A percentile compares a stretch with the other conserved stretches of the same genome.
phyloP scores from a whole-genome alignment of 2,888 invertebrate species.

The Phaonia tiefii region DNA sequence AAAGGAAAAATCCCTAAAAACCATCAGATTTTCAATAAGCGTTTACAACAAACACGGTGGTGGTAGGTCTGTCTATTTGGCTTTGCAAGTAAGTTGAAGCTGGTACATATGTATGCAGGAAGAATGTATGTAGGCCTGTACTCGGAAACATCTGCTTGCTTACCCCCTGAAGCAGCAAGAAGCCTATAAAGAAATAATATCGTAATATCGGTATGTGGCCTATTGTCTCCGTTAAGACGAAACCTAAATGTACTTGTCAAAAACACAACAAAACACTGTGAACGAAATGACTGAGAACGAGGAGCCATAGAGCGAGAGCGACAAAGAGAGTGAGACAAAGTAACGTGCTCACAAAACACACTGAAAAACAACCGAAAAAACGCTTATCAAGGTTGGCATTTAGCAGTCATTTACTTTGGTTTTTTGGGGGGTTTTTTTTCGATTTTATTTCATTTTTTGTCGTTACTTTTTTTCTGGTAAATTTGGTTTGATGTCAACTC shows the following conservation, averaged over 20 bases:
- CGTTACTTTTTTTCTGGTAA: neutral
- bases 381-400: slow-evolving; percentile 31
- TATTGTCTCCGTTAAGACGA: neutral
- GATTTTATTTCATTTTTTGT: neutral
- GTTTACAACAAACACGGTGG: slow-evolving; percentile 41
- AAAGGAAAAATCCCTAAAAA: neutral
- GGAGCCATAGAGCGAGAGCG: too few relatives aligned
- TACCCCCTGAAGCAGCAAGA: neutral
- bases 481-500: slow-evolving; percentile 11
- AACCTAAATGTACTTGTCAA: too few relatives aligned
- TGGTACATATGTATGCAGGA: too few relatives aligned
- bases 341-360: slow-evolving; percentile 1
- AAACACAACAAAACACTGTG: too few relatives aligned
- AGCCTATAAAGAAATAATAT: neutral
- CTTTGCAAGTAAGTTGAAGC: too few relatives aligned
- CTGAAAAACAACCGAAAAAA: neutral
- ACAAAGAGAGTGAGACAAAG: too few relatives aligned
- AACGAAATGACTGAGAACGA: too few relatives aligned
- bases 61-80: neutral
- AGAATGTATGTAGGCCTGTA: neutral
- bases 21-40: slow-evolving; percentile 45
- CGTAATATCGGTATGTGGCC: neutral
- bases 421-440: neutral
- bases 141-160: slow-evolving; percentile 4
- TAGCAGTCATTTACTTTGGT: slow-evolving; percentile 28